Conservation (phyloP, 2,113 vertebrate species). For the Brachyhypopomus gauderio region DNA sequence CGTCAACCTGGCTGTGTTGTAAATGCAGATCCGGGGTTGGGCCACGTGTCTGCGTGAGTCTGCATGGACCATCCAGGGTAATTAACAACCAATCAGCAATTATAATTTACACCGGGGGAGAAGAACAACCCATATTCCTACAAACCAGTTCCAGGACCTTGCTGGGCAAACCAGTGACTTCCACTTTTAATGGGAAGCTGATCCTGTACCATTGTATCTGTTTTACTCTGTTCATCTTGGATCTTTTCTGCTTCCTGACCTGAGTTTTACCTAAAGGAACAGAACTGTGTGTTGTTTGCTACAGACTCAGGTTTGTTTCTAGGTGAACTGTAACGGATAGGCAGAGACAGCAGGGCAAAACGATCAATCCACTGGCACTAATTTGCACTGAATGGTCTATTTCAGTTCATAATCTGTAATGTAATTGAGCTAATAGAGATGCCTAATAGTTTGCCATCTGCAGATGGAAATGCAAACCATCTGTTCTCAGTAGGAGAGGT, state of each 20-base stretch:
- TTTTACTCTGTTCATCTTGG: neutral
- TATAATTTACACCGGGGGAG: neutral
- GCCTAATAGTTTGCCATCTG: neutral
- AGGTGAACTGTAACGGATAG: neutral
- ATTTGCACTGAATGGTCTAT: neutral
- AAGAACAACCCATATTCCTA: neutral
- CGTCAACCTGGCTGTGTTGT: neutral
- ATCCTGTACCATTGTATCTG: neutral
- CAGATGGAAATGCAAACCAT: constrained; percentile 3
- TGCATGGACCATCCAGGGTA: neutral
- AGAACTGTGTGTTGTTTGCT: neutral
- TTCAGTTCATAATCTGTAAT: constrained; percentile 3
- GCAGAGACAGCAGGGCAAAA: neutral
- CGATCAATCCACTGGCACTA: neutral
- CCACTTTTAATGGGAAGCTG: neutral
- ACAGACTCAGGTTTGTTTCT: neutral
- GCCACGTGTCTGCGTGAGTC: neutral
- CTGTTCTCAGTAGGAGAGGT: neutral
- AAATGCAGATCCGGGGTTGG: neutral
- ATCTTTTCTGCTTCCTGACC: neutral
- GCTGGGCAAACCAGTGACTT: neutral
- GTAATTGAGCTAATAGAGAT: constrained; percentile 7
- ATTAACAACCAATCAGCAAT: constrained; percentile 39
- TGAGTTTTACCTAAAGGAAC: neutral
- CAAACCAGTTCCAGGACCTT: neutral